These are phyloP conservation scores for Papilio polyxenes DNA, from an alignment of 1,140 invertebrate genomes.

Conservation along the genomic window DNA sequence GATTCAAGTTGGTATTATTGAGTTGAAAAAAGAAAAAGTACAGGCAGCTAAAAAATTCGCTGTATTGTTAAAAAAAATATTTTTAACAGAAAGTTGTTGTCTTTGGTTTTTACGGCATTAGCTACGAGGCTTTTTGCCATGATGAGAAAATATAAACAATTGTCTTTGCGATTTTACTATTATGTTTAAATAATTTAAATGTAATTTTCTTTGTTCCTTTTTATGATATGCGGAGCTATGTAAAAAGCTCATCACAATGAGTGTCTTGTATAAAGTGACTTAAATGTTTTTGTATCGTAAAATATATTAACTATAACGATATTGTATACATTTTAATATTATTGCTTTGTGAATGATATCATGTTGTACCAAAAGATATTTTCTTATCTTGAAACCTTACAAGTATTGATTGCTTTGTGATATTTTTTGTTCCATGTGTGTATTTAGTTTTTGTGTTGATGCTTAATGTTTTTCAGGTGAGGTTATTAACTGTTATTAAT, in stretches of 20 bases:
- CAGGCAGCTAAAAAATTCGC: constrained; percentile 17
- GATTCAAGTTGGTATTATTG: neutral
- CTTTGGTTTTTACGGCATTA: neutral
- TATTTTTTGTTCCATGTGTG: constrained; percentile 16
- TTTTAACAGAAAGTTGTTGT: neutral
- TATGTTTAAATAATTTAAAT: neutral
- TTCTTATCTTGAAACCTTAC: constrained; percentile 5
- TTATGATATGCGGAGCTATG: neutral
- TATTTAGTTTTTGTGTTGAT: neutral
- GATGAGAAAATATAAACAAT: neutral
- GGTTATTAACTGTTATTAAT: neutral
- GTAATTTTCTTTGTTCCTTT: constrained; percentile 13
- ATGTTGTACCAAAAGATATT: constrained; percentile 13
- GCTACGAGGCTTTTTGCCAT: neutral
- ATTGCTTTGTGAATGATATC: neutral
- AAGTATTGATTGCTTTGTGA: constrained; percentile 29
- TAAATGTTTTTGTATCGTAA: constrained; percentile 9
- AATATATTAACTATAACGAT: neutral
- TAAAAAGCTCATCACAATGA: neutral
- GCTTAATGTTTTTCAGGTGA: neutral
- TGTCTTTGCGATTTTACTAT: neutral
- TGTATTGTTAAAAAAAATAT: neutral
- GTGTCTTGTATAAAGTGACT: constrained; percentile 19
- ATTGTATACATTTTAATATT: neutral
- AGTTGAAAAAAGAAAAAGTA: constrained; percentile 20